phyloP scores from a whole-genome alignment of 1,140 invertebrate genomes.

The Drepana arcuata region DNA sequence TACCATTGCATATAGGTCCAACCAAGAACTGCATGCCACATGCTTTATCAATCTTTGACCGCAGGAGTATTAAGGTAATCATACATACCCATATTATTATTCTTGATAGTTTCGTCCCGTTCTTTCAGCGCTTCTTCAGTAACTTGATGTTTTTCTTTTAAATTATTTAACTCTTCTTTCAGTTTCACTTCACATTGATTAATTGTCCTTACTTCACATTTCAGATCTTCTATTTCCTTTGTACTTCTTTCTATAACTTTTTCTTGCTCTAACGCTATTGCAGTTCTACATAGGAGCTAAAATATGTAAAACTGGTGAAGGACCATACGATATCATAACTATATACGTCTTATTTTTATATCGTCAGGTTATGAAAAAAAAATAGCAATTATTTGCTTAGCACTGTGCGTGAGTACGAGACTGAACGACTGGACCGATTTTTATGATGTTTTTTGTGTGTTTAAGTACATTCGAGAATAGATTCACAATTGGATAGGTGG shows the following conservation, averaged over 20 bases:
- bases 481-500: too few relatives aligned
- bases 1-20: too few relatives aligned
- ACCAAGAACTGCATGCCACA: too few relatives aligned
- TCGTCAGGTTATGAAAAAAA: too few relatives aligned
- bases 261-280: constrained; percentile 77
- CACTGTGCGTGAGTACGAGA: too few relatives aligned
- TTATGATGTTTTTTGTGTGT: too few relatives aligned
- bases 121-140: constrained; percentile 70
- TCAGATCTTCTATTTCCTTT: constrained; percentile 57
- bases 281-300: constrained; percentile 70
- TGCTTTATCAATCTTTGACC: not conserved
- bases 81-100: constrained; percentile 75
- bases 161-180: constrained; percentile 57
- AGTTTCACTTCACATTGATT: constrained; percentile 67
- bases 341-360: too few relatives aligned
- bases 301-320: too few relatives aligned
- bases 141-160: constrained; percentile 69
- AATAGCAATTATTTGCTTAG: too few relatives aligned
- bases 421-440: too few relatives aligned
- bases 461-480: too few relatives aligned
- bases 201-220: constrained; percentile 66
- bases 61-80: constrained; percentile 2
- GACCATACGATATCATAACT: too few relatives aligned
- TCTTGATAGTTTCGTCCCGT: constrained; percentile 75
- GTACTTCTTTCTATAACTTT: constrained; percentile 67